Base-by-base conservation (phyloP, 2,888 invertebrate genomes). In the Fragum whitleyi region DNA sequence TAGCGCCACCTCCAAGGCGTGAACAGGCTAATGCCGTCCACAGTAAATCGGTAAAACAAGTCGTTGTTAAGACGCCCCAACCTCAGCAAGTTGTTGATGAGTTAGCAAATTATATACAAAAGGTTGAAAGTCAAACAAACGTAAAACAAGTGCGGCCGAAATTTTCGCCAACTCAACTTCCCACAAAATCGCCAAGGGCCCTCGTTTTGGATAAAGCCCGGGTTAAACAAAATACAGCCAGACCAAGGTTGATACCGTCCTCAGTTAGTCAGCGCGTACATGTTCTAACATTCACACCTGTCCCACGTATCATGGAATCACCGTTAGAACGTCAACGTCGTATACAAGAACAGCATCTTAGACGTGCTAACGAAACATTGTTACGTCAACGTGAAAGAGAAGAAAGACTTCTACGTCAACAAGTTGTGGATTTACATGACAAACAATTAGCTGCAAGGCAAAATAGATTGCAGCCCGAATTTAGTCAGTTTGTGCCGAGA, bases 71-170 rank as follows among this genome's bases (percentile, higher is more conserved):
- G 16, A 53, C 19, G 3, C 28, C 19, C 16, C 47, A 51, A 9
- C 16, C 69, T 16, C 16, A 32, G 32, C 32, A 29, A 62, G 32
- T 29, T 7, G 62, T 62, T 5, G 62, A 62, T 32, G 62, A 36
- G n/a, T 7, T 62, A 62, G 19, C 62, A 36, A 32, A 62, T n/a
- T 62, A 32, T 19, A 62, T 62, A 62, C 29, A 62, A 32, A 62
- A 62, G 36, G 62, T 62, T 21, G 62, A 62, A 62, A 62, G 62
- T 36, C 62, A 62, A 36, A 62, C 62, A 36, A 62, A 62, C 14
- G 32, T 36, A 1, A 32, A 32, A 16, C 28, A 5, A 16, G n/a
- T 32, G 7, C 29, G 19, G 32, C n/a, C 21, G 7, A n/a, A 23
- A 36, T 9, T 21, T 2, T 1, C 32, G 3, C 62, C 62, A 32